Evolutionary conservation across 2,113 vertebrate genomes (phyloP), one percentile per base, ranked within the genome.

Genomic region (Todiramphus chloris): DNA sequence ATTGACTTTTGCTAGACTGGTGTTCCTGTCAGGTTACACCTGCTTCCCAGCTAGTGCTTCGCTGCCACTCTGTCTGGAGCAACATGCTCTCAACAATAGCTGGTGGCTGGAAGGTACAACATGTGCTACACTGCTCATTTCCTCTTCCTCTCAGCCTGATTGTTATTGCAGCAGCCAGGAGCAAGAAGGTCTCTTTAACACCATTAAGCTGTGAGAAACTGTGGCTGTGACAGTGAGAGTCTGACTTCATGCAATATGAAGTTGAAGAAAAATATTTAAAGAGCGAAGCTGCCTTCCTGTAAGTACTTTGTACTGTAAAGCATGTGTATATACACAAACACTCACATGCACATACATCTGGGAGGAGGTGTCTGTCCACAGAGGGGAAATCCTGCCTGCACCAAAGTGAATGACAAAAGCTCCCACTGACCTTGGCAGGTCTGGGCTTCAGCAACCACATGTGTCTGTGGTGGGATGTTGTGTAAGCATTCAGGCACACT

Each of bases 41-140:
- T 91, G 94, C 93, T 97, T 97, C 94, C 94, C 96, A 93, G 94
- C 84, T 93, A 7, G n/a, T 90, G 93, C 96, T 89, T 90, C 53
- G 96, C 94, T 96, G 96, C 94, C 97, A 76, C 85, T 87, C 88
- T 96, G 96, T 95, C 97, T 97, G 97, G 96, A 96, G 96, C 92
- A 92, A 60, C 1, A 35, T 76, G 80, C 93, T 96, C 84, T 92
- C 95, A 98, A 98, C 97, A 97, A 97, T 98, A 95, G 98, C 97
- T 98, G 97, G 96, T 98, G 97, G 97, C 98, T 98, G 94, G 95
- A 97, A 98, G 96, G 96, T 97, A 97, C 98, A 97, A 93, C 6
- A 0, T 97, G 98, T 98, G 95, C 95, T 95, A 8, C 94, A 27
- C 93, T 76, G 96, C 94, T 97, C 97, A 90, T 96, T 98, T 98